Conservation (phyloP, 1,140 invertebrate genomes). For the Penaeus japonicus region DNA sequence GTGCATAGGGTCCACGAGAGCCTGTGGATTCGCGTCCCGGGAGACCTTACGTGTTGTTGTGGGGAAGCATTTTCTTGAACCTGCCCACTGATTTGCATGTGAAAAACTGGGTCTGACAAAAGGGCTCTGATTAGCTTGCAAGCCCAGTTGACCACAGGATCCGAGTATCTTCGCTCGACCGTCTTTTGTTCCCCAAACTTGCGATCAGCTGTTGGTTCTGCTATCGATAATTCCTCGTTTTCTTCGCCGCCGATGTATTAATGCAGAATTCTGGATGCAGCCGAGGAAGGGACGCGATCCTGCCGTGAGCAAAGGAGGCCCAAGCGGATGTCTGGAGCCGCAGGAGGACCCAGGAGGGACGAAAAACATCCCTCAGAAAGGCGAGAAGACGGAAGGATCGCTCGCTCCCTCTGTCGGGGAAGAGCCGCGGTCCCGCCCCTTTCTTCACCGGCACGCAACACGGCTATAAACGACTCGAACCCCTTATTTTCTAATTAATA, state of each 20-base stretch:
- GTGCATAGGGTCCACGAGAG: background rate
- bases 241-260: background rate
- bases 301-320: too few relatives aligned
- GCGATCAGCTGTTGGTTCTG: background rate
- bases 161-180: conserved; percentile 15
- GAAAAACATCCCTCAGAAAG: background rate
- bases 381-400: background rate
- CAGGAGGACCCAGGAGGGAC: background rate
- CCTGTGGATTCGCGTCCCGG: background rate
- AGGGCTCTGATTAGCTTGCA: conserved; percentile 48
- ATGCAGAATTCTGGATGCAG: too few relatives aligned
- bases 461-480: conserved; percentile 46
- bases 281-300: too few relatives aligned
- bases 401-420: background rate
- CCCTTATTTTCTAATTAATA: conserved; percentile 53
- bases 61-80: conserved; percentile 20
- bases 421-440: background rate
- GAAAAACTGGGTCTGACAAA: conserved; percentile 49
- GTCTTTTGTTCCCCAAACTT: background rate
- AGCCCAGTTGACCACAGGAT: conserved; percentile 16
- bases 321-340: too few relatives aligned
- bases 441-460: conserved; percentile 48
- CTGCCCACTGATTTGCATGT: conserved; percentile 43
- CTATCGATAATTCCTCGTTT: background rate
- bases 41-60: conserved; percentile 2